Base-by-base conservation (phyloP, 2,113 vertebrate species). In the Struthio camelus region DNA sequence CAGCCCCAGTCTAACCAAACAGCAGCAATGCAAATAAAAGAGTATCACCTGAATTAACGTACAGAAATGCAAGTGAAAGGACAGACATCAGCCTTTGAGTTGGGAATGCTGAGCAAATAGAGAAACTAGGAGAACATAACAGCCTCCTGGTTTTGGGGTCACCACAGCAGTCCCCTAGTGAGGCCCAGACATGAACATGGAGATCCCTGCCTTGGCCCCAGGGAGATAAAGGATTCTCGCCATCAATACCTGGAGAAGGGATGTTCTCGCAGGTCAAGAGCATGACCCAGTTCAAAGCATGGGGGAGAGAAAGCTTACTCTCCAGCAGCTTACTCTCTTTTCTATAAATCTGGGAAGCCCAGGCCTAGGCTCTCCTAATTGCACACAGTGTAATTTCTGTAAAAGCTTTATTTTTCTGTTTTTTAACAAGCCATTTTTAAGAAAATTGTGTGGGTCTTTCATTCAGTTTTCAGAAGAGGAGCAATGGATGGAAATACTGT, bases 281-380 rank as follows among this genome's bases (percentile, higher is more conserved):
- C 6, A 0, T 11, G 38, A 59, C 27, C 65, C 7, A 11, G 28
- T 1, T 3, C 4, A 34, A 48, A 17, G 28, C 3, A 2, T 1
- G 3, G 20, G 36, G 3, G 1, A 8, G 8, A 64, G 46, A 17
- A 73, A 89, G 69, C 6, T 86, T 18, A 28, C 40, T 93, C 72
- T 25, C 5, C 3, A 81, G 18, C 38, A 61, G 18, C 13, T 3
- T 34, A 87, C 53, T 73, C 22, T 75, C 40, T 59, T n/a, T 83
- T 77, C 71, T 34, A 25, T 28, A 79, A 40, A 73, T 6, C 19
- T 13, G 8, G 42, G 51, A 34, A 91, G 61, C 34, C 79, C n/a
- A 75, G 9, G n/a, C 9, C 10, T 7, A 72, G 23, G 27, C 32
- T 90, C 90, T 61, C 54, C 80, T 61, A 56, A 65, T 2, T 23